These are phyloP conservation scores for Nansenia antarctica DNA, from an alignment of 2,113 vertebrate genomes.

Conservation along the genomic window DNA sequence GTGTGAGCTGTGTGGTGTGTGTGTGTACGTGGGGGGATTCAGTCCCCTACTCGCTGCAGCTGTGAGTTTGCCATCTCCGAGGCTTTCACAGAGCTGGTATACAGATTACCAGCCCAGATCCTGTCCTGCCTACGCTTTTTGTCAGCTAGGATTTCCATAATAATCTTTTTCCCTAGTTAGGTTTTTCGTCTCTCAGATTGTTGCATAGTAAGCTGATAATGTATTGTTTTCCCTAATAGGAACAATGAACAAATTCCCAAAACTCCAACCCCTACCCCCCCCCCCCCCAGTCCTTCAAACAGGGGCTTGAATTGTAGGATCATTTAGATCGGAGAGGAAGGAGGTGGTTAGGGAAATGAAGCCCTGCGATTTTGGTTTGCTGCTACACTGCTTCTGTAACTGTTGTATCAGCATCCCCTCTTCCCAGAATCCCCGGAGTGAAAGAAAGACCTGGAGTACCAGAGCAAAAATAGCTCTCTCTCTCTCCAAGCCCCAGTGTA, in stretches of 20 bases:
- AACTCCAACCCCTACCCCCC: neutral
- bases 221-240: neutral
- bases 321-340: constrained; percentile 53
- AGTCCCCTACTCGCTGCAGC: constrained; percentile 12
- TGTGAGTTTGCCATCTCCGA: constrained; percentile 4
- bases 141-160: neutral
- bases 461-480: constrained; percentile 56
- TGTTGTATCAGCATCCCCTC: constrained; percentile 46
- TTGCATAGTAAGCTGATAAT: neutral
- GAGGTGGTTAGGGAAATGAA: constrained; percentile 50
- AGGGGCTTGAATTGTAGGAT: constrained; percentile 32
- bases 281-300: neutral
- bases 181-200: neutral
- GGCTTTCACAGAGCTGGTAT: neutral
- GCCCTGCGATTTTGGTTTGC: constrained; percentile 36
- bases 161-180: neutral
- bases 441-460: constrained; percentile 54
- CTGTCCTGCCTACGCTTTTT: neutral
- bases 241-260: neutral
- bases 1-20: too few species aligned
- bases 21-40: too few species aligned
- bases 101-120: neutral
- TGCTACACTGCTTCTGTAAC: constrained; percentile 19
- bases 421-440: too few species aligned
- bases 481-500: constrained; percentile 31